Percentiles rank a stretch among this genome's conserved stretches.
Evolutionary conservation across 2,113 vertebrate genomes (phyloP).

Genomic region (Andinoacara biseriatus): DNA sequence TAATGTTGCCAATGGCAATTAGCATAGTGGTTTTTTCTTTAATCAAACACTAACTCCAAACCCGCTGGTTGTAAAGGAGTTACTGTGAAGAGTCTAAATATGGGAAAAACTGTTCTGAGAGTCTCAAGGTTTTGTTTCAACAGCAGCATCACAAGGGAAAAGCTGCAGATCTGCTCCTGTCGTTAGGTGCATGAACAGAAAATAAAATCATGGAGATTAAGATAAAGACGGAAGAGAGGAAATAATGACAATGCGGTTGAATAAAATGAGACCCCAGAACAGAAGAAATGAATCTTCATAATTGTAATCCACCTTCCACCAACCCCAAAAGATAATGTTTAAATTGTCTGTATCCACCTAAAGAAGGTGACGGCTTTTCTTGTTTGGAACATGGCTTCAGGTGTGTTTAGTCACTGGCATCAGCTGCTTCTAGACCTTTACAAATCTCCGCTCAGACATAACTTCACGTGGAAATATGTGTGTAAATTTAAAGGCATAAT

Average conservation of each 20-base stretch:
- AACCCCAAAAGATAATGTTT: not conserved
- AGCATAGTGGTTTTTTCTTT: not conserved
- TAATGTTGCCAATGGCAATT: not conserved
- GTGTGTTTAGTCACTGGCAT: not conserved
- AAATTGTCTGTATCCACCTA: not conserved
- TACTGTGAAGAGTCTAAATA: not conserved
- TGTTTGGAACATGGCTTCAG: not conserved
- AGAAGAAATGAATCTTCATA: not conserved
- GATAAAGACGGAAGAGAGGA: not conserved
- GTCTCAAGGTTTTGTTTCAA: constrained; percentile 35
- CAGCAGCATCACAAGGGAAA: constrained; percentile 10
- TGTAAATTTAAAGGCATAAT: not conserved
- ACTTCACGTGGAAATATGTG: not conserved
- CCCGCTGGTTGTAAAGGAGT: not conserved
- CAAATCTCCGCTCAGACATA: not conserved
- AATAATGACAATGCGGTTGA: not conserved
- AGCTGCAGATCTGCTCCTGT: constrained; percentile 6
- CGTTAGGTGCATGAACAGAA: not conserved
- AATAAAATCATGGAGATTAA: not conserved
- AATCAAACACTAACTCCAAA: not conserved
- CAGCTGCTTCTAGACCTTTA: not conserved
- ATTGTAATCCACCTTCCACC: not conserved
- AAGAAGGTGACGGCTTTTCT: not conserved
- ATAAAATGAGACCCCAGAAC: not conserved
- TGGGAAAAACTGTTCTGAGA: constrained; percentile 21